Percentiles rank a stretch among this genome's conserved stretches.
Conservation (phyloP, 2,797 vertebrate genomes). For the Spheniscus humboldti region DNA sequence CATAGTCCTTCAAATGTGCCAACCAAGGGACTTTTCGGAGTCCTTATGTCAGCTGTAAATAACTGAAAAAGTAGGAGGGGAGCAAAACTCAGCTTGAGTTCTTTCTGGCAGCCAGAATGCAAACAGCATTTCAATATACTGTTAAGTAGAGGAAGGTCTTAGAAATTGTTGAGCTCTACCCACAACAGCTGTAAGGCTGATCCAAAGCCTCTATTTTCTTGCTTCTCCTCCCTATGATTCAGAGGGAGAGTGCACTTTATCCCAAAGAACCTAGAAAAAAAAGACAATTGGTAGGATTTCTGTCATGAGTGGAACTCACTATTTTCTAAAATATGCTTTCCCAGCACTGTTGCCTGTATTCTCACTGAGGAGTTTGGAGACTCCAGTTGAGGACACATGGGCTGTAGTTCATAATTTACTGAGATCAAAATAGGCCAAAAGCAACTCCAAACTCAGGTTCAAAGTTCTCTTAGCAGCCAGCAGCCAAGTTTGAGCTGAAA, state of each 20-base stretch:
- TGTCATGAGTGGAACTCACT: not conserved
- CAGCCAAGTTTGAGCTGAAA: not conserved
- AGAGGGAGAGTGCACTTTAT: not conserved
- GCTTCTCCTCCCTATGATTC: not conserved
- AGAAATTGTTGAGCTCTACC: not conserved
- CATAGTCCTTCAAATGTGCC: not conserved
- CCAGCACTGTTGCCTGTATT: too few relatives aligned
- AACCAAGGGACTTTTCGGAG: not conserved
- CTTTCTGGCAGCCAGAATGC: not conserved
- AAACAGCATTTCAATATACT: not conserved
- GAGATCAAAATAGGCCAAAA: not conserved
- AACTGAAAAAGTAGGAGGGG: not conserved
- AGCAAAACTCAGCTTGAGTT: not conserved
- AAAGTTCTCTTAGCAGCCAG: not conserved
- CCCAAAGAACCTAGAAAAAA: not conserved
- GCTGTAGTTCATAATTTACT: not conserved
- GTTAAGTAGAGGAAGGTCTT: not conserved
- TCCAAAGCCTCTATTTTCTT: not conserved
- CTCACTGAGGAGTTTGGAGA: not conserved
- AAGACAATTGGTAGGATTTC: not conserved
- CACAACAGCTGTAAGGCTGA: not conserved
- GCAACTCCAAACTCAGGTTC: not conserved
- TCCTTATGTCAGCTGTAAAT: not conserved
- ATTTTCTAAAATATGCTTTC: not conserved
- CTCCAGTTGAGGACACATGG: not conserved